These are phyloP conservation scores for Cylindroiulus punctatus DNA, from an alignment of 2,888 invertebrate species.

Conservation along the genomic window DNA sequence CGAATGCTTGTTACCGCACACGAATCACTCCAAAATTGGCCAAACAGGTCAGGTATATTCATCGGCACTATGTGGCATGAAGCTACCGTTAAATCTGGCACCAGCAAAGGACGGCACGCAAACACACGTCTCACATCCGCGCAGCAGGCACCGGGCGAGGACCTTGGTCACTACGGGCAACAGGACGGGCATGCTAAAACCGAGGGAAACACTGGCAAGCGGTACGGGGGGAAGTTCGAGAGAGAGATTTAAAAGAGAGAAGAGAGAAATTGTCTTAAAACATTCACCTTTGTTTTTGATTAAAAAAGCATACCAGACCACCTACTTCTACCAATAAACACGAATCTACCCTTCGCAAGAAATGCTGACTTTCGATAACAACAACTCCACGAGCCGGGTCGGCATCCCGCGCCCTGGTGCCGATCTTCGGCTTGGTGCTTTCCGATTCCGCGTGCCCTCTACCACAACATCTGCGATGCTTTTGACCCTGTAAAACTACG, in stretches of 20 bases:
- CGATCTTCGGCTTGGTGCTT: not conserved
- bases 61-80: not conserved
- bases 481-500: slow-evolving; percentile 44
- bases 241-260: slow-evolving; percentile 37
- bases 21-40: too few relatives aligned
- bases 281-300: slow-evolving; percentile 28
- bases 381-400: not conserved
- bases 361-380: slow-evolving; percentile 45
- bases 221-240: slow-evolving; percentile 21
- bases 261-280: slow-evolving; percentile 10
- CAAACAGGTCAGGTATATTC: too few relatives aligned
- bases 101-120: not conserved
- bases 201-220: slow-evolving; percentile 16
- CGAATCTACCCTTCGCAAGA: slow-evolving; percentile 21
- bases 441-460: not conserved
- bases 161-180: not conserved
- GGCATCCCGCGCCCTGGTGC: not conserved
- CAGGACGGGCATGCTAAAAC: not conserved
- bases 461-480: slow-evolving; percentile 11
- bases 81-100: not conserved
- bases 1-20: too few relatives aligned
- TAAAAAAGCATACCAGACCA: slow-evolving; percentile 39
- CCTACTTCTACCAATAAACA: slow-evolving; percentile 38
- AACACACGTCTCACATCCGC: not conserved
- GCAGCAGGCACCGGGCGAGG: not conserved